A percentile compares a stretch with the other conserved stretches of the same genome.
These are phyloP conservation scores for Sarcoramphus papa DNA, from an alignment of 2,797 vertebrate genomes.

Conservation along the genomic window DNA sequence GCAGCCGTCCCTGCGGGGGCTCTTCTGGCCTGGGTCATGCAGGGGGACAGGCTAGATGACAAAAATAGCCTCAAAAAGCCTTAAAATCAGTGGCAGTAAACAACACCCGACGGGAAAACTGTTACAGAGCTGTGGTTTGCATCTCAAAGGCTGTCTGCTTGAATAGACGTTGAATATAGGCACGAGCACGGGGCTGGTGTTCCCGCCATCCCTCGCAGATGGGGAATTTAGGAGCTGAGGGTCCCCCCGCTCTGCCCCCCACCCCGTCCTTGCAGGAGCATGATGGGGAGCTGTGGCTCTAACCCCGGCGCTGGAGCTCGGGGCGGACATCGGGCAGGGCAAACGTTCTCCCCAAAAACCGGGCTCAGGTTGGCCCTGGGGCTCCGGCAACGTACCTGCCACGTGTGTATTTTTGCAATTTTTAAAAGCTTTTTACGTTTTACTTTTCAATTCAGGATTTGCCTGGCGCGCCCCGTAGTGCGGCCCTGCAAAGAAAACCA, in stretches of 20 bases:
- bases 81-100: neutral
- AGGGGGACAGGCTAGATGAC: neutral
- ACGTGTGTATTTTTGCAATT: neutral
- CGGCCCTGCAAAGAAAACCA: neutral
- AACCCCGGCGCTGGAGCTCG: rapidly evolving
- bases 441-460: too few relatives aligned
- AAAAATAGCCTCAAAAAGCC: neutral
- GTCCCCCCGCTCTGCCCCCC: rapidly evolving
- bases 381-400: rapidly evolving
- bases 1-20: rapidly evolving
- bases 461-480: rapidly evolving
- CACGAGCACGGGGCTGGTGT: neutral
- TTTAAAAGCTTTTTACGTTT: neutral
- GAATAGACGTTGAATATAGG: rapidly evolving
- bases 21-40: neutral
- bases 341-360: rapidly evolving
- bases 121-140: neutral
- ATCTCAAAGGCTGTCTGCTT: neutral
- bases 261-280: neutral
- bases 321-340: neutral
- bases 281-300: neutral
- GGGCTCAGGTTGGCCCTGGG: rapidly evolving
- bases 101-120: rapidly evolving
- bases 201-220: rapidly evolving
- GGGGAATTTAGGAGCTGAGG: neutral